Conservation (phyloP, 2,888 invertebrate genomes). For the Hetaerina titia region DNA sequence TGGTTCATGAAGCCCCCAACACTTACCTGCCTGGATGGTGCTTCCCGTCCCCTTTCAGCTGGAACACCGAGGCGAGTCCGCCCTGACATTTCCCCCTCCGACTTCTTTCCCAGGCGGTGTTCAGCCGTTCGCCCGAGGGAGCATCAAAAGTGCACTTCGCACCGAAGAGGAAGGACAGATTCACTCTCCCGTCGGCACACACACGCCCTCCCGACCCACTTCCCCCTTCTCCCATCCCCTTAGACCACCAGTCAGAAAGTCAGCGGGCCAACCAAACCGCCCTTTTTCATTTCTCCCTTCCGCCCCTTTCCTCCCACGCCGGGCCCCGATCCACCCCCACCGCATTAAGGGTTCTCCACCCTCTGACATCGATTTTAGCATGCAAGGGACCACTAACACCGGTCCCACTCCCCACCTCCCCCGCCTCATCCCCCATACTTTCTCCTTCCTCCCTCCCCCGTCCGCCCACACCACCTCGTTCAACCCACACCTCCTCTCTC, state of each 20-base stretch:
- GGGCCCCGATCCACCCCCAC: background rate
- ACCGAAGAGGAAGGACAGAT: background rate
- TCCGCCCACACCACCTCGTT: background rate
- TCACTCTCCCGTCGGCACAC: conserved; percentile 26
- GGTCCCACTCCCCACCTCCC: background rate
- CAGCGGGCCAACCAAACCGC: background rate
- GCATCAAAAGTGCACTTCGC: background rate
- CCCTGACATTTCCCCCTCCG: background rate
- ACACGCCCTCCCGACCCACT: background rate
- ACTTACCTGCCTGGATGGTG: background rate
- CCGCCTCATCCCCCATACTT: background rate
- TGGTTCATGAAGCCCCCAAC: background rate
- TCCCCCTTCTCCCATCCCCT: background rate
- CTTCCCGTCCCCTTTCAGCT: background rate
- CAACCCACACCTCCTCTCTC: background rate
- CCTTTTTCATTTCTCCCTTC: background rate
- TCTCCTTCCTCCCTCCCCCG: background rate
- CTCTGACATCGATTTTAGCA: conserved; percentile 55
- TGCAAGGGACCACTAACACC: conserved; percentile 45
- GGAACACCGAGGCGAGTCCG: background rate
- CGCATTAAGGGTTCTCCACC: background rate
- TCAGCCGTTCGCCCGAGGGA: background rate
- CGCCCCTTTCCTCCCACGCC: background rate
- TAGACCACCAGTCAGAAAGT: background rate
- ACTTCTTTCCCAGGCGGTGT: background rate